Evolutionary conservation across 2,797 vertebrate genomes (phyloP).

Genomic region (Sebastiscus albofasciatus): DNA sequence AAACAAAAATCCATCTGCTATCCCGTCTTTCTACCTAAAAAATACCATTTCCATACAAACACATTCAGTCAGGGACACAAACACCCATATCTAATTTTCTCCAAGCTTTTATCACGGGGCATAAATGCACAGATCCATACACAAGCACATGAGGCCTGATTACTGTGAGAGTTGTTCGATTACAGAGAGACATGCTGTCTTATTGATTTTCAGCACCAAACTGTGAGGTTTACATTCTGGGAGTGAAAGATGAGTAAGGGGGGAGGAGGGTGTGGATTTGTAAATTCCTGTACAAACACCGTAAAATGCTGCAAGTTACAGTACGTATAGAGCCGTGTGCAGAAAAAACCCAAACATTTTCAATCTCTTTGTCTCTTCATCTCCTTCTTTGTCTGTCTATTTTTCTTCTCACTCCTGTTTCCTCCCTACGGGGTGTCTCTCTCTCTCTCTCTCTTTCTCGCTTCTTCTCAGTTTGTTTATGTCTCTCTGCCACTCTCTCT

Average conservation of each 20-base stretch:
- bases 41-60: not conserved
- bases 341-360: slow-evolving; percentile 14
- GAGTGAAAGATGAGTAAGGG: slow-evolving; percentile 41
- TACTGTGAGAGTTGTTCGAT: slow-evolving; percentile 57
- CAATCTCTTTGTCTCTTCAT: slow-evolving; percentile 40
- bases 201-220: slow-evolving; percentile 68
- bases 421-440: slow-evolving; percentile 42
- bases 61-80: not conserved
- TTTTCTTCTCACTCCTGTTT: slow-evolving; percentile 44
- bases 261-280: slow-evolving; percentile 14
- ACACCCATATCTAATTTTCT: not conserved
- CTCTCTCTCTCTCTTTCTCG: slow-evolving; percentile 8
- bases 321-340: not conserved
- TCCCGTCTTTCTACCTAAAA: not conserved
- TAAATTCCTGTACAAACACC: slow-evolving; percentile 24
- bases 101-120: slow-evolving; percentile 1
- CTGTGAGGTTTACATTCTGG: slow-evolving; percentile 64
- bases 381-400: slow-evolving; percentile 36
- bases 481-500: slow-evolving; percentile 35
- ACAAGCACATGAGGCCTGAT: slow-evolving; percentile 50
- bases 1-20: not conserved
- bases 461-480: slow-evolving; percentile 18
- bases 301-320: not conserved
- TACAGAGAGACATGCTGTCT: slow-evolving; percentile 61
- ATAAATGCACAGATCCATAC: slow-evolving; percentile 24